phyloP scores from a whole-genome alignment of 1,140 invertebrate species.

The Teleogryllus occipitalis region DNA sequence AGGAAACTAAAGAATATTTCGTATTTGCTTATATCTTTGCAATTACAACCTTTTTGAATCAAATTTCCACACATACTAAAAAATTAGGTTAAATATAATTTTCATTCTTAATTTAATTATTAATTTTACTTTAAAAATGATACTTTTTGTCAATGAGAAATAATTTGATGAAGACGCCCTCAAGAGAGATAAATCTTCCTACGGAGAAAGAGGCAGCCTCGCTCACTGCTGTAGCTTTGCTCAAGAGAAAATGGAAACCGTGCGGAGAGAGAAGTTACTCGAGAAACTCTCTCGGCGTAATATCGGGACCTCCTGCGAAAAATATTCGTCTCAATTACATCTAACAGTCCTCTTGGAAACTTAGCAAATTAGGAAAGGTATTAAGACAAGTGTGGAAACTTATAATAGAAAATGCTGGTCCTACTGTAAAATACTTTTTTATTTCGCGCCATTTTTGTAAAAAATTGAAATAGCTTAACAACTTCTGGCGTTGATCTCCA shows the following conservation, averaged over 20 bases:
- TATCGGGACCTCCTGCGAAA: not conserved
- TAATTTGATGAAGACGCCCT: too few species aligned
- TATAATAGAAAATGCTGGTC: not conserved
- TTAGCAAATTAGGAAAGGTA: not conserved
- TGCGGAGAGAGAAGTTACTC: not conserved
- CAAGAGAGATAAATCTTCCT: too few species aligned
- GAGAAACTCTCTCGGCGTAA: not conserved
- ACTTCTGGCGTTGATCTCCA: not conserved
- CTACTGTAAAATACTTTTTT: not conserved
- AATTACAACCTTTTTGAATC: too few species aligned
- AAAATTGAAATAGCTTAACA: slow-evolving; percentile 6
- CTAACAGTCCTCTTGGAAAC: not conserved
- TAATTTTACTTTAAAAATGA: too few species aligned
- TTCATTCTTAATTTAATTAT: too few species aligned
- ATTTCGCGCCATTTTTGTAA: not conserved
- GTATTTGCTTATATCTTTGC: too few species aligned
- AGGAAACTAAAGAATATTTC: too few species aligned
- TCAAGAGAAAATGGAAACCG: not conserved
- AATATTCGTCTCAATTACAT: not conserved
- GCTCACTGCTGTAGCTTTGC: too few species aligned
- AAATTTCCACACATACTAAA: too few species aligned
- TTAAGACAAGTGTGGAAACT: not conserved
- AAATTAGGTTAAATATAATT: too few species aligned
- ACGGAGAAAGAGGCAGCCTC: too few species aligned
- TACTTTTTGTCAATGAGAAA: too few species aligned